Evolutionary conservation across 2,797 vertebrate species (phyloP), one percentile per base, ranked within the genome.

Genomic region (Gambelia wislizenii): DNA sequence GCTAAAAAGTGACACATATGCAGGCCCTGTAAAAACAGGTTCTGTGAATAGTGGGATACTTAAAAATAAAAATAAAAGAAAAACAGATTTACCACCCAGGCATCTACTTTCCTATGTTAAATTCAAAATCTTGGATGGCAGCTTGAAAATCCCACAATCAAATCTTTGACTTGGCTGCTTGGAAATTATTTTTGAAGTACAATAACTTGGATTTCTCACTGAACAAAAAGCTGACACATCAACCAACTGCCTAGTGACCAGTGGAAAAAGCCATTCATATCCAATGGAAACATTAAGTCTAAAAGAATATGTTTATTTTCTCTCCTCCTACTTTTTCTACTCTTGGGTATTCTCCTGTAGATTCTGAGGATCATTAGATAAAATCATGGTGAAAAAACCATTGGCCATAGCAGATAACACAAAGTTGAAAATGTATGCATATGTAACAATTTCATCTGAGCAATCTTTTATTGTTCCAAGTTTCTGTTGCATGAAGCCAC

Each of bases 161-260:
- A 30, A 0, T 1, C 42, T 88, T 82, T 92, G 10, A 69, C 4
- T 81, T 87, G 47, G 4, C 1, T 93, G 84, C 20, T 77, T 91
- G 64, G 44, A 44, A 84, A 87, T 87, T 83, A 49, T 94, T 93
- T 91, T 89, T 64, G 84, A 92, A 77, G 8, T 0, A 25, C 0
- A 39, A n/a, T 42, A 74, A 6, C 61, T 85, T 56, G 4, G 0
- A 83, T 8, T 92, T 36, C 42, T 74, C 76, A 5, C 2, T 16
- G 39, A 59, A 49, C 27, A 77, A 20, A 81, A 85, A 12, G 0
- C 0, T 79, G 49, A 33, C 9, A 80, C 14, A 42, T 56, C 70
- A 89, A 39, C 52, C 39, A 80, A 27, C 13, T 72, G 67, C 27
- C 49, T 72, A 74, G 54, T 74, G 67, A 85, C 52, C 67, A 59